Percentiles rank a stretch among this genome's conserved stretches.
phyloP scores from a whole-genome alignment of 2,888 invertebrate genomes.

The Amblyjoppa fuscipennis region DNA sequence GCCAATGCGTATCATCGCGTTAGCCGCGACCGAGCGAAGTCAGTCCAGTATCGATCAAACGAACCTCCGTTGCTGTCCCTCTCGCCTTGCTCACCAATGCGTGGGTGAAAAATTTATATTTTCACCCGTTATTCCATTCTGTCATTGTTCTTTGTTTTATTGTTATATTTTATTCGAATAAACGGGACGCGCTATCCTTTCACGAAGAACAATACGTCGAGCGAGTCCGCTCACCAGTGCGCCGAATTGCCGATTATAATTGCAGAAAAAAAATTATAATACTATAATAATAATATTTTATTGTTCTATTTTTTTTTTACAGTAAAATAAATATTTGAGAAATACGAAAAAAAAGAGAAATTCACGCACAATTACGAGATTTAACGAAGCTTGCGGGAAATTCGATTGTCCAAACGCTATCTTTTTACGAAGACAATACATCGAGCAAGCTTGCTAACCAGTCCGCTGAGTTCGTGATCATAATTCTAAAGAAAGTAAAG shows the following conservation, averaged over 20 bases:
- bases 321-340: not conserved
- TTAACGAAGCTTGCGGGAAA: constrained; percentile 57
- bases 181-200: too few relatives aligned
- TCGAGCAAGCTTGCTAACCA: too few relatives aligned
- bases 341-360: constrained; percentile 4
- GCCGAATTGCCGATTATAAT: too few relatives aligned
- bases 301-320: not conserved
- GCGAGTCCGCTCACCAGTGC: too few relatives aligned
- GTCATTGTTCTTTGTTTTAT: not conserved
- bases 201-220: too few relatives aligned
- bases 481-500: not conserved
- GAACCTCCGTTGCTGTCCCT: constrained; percentile 31
- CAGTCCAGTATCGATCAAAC: constrained; percentile 69
- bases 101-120: not conserved
- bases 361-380: not conserved
- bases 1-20: constrained; percentile 1
- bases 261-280: too few relatives aligned
- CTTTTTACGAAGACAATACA: too few relatives aligned
- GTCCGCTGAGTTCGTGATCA: too few relatives aligned
- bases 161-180: too few relatives aligned
- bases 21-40: constrained; percentile 54
- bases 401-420: constrained; percentile 52
- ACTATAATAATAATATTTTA: not conserved
- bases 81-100: not conserved
- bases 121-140: not conserved